Evolutionary conservation across 1,140 invertebrate species (phyloP).

Genomic region (Drosophila busckii): DNA sequence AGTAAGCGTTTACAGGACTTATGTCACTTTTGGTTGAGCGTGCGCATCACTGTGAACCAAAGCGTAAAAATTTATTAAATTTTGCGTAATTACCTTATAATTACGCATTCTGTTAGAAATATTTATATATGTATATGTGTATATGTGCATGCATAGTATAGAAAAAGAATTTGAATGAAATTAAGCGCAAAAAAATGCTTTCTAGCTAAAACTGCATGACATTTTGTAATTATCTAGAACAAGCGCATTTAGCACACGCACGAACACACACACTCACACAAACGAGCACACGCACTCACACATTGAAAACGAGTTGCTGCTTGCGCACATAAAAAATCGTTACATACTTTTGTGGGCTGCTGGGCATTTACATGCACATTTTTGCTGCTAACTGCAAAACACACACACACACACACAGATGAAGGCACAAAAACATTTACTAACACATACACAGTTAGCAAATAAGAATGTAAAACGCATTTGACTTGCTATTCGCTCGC

Average conservation of each 20-base stretch:
- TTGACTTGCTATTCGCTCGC: conserved; percentile 4
- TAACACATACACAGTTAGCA: not conserved
- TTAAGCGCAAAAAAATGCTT: conserved; percentile 34
- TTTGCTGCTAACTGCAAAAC: conserved; percentile 43
- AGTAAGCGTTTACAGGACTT: no score
- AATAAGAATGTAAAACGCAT: conserved; percentile 8
- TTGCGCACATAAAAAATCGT: conserved; percentile 33
- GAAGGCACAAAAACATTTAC: not conserved
- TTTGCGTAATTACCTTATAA: not conserved
- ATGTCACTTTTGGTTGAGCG: no score
- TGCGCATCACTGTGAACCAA: no score
- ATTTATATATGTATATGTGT: no score
- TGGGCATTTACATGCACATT: conserved; percentile 64
- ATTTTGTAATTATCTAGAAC: conserved; percentile 72
- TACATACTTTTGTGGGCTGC: conserved; percentile 52
- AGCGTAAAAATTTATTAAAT: no score
- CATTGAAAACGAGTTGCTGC: conserved; percentile 19
- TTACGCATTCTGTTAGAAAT: not conserved
- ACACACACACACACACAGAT: not conserved
- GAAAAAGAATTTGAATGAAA: conserved; percentile 27
- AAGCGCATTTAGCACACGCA: conserved; percentile 57
- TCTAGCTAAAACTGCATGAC: conserved; percentile 32
- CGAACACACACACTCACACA: conserved; percentile 11
- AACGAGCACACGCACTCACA: conserved; percentile 3
- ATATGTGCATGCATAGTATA: no score